Base-by-base conservation (phyloP, 2,888 invertebrate genomes). In the Nemapogon koenigi region DNA sequence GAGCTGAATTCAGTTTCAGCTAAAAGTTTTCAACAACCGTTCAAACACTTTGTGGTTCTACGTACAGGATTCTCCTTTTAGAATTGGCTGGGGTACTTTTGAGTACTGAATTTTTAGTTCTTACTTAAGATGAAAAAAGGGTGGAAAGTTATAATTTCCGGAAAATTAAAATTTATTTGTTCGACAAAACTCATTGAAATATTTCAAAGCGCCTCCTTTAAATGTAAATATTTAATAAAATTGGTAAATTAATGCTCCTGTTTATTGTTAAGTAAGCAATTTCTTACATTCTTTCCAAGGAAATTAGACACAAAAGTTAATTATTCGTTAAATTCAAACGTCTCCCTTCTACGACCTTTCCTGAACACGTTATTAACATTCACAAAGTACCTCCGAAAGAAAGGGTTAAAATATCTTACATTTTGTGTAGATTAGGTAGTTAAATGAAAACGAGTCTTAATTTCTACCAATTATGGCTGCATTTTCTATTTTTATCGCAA, bases 1-100 rank as follows among this genome's bases (percentile, higher is more conserved):
- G 19, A 35, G 35, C 15, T 18, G 35, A 35, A 35, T 25, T 26
- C 15, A 19, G 35, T 35, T 25, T 31, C 55, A 53, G 59, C 68
- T 73, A 63, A 76, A 76, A 75, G 69, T 76, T 73, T 68, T 76
- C 64, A 73, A 73, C 72, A 66, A 64, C 68, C 62, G 67, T 70
- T 68, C 75, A 76, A 76, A 76, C 73, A 75, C 62, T 65, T 57
- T 71, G 70, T 53, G 71, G 73, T 51, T 57, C 58, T 62, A 66
- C 64, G 59, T 66, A 73, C 72, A 73, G 45, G 62, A 63, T 63
- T 72, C 63, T 55, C 62, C 72, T 73, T 69, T 75, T 66, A 71
- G 51, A 46, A 25, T 18, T 35, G 22, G 35, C 35, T 19, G 35
- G 18, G 35, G 14, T 4, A 26, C 28, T n/a, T n/a, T n/a, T n/a